These are phyloP conservation scores for Halcyon malimbica DNA, from an alignment of 2,113 vertebrate genomes.

Conservation along the genomic window DNA sequence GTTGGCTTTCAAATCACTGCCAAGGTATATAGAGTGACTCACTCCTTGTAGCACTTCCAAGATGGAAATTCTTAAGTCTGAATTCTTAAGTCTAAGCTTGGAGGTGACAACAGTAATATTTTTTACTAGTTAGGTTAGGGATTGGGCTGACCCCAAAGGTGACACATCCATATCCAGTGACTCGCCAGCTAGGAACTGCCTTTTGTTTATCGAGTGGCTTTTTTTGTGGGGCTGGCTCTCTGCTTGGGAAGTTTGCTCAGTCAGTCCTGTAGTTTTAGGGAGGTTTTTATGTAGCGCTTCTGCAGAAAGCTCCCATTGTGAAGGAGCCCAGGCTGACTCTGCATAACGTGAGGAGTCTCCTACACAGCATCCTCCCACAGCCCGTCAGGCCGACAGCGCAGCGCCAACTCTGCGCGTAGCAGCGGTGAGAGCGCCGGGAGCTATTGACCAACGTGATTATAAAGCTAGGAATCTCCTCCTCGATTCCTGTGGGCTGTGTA, in stretches of 20 bases:
- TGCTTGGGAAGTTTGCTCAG: background rate
- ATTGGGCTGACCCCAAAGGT: background rate
- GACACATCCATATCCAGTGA: background rate
- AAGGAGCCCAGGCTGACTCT: background rate
- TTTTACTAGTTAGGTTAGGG: background rate
- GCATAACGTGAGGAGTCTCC: conserved; percentile 18
- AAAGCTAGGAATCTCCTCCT: conserved; percentile 34
- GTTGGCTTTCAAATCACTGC: conserved; percentile 26
- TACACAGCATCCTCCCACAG: conserved; percentile 39
- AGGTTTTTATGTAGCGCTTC: background rate
- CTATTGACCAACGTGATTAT: conserved; percentile 9
- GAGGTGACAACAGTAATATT: conserved; percentile 23
- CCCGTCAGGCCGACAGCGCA: background rate
- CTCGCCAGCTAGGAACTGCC: background rate
- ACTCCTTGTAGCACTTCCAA: conserved; percentile 38
- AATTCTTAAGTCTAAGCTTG: background rate
- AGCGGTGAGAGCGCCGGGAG: conserved; percentile 8
- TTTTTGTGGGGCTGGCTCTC: background rate
- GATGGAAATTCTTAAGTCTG: background rate
- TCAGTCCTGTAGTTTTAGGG: background rate
- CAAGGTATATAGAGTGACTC: conserved; percentile 59
- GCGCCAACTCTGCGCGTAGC: background rate
- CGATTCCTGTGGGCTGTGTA: conserved; percentile 36
- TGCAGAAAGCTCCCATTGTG: conserved; percentile 41
- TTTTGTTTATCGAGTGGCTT: background rate